phyloP scores from a whole-genome alignment of 2,797 vertebrate species.

The Hemibagrus guttatus region DNA sequence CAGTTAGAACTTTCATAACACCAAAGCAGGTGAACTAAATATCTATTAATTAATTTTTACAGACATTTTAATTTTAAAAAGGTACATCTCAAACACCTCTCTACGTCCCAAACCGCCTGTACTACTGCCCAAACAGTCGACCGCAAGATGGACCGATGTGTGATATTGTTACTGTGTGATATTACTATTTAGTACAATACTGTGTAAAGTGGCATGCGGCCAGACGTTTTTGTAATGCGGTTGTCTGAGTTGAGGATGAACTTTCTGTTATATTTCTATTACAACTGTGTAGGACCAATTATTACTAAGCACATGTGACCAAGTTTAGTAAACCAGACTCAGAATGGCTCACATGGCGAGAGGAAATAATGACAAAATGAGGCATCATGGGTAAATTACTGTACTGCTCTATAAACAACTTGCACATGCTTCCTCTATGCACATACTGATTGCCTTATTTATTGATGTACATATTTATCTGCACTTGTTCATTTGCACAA shows the following conservation, averaged over 20 bases:
- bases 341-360: neutral
- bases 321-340: too few species aligned
- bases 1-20: too few species aligned
- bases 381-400: neutral
- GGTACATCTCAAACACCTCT: neutral
- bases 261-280: neutral
- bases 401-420: too few species aligned
- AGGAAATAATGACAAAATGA: neutral
- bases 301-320: neutral
- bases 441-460: too few species aligned
- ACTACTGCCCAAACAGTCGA: neutral
- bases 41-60: neutral
- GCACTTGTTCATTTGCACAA: too few species aligned
- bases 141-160: neutral
- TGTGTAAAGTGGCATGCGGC: neutral
- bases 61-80: neutral
- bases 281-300: neutral
- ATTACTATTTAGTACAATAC: neutral
- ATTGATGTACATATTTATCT: too few species aligned
- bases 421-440: too few species aligned
- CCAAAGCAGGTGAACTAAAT: neutral
- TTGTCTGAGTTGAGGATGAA: neutral
- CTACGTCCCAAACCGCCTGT: neutral
- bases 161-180: neutral
- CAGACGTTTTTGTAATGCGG: neutral